Conservation (phyloP, 2,797 vertebrate genomes). For the Lateolabrax maculatus region DNA sequence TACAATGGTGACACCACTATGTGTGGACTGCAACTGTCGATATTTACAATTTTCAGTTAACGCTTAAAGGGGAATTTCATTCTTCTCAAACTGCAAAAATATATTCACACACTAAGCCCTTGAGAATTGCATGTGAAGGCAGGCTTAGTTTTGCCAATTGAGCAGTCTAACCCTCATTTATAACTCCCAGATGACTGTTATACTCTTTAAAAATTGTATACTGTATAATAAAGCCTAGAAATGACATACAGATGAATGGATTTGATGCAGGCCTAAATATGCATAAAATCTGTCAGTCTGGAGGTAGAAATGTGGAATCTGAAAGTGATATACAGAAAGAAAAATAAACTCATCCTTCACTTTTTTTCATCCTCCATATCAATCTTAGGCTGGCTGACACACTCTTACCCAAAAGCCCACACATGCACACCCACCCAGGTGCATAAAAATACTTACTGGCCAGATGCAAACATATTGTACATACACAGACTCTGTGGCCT, state of each 20-base stretch:
- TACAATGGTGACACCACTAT: background rate
- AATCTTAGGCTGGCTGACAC: conserved; percentile 10
- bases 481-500: conserved; percentile 43
- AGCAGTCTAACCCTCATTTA: conserved; percentile 1
- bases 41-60: background rate
- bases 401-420: conserved; percentile 31
- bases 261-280: background rate
- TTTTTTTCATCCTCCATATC: conserved; percentile 8
- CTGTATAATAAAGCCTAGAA: background rate
- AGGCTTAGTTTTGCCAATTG: background rate
- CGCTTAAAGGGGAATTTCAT: background rate
- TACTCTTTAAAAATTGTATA: background rate
- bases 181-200: background rate
- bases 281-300: background rate
- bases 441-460: conserved; percentile 39
- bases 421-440: conserved; percentile 47
- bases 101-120: background rate
- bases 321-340: conserved; percentile 10
- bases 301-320: conserved; percentile 1
- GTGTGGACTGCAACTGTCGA: background rate
- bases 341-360: conserved; percentile 20
- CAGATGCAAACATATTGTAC: conserved; percentile 57
- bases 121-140: background rate
- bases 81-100: conserved; percentile 7
- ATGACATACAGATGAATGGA: background rate